These are phyloP conservation scores for Parazoanthus swiftii DNA, from an alignment of 92 coral and sea anemone species.

Conservation along the genomic window DNA sequence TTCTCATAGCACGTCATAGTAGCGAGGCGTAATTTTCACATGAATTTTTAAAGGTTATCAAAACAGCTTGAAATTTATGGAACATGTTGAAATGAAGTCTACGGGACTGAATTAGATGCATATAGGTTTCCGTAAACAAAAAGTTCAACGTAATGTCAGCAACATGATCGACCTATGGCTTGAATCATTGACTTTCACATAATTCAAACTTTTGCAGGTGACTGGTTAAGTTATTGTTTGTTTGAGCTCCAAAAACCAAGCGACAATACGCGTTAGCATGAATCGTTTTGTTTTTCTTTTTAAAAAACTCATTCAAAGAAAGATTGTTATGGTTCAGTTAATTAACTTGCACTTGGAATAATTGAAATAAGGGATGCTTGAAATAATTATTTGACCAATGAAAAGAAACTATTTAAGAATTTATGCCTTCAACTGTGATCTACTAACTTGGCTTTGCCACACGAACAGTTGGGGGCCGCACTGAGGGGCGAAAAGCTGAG, in stretches of 20 bases:
- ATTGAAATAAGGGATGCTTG: neutral
- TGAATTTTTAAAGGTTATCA: conserved; percentile 12
- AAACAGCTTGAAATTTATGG: neutral
- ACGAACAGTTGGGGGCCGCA: neutral
- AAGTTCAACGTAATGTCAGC: too few species aligned
- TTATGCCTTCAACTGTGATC: neutral
- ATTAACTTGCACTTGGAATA: conserved; percentile 10
- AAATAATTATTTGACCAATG: neutral
- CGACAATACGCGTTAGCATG: neutral
- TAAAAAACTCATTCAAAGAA: neutral
- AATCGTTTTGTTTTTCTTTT: neutral
- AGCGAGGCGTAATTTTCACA: neutral
- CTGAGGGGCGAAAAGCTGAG: neutral
- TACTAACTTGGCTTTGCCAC: neutral
- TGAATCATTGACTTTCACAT: too few species aligned
- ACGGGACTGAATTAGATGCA: too few species aligned
- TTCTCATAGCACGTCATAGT: neutral
- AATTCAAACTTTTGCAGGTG: neutral
- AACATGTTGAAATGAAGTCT: neutral
- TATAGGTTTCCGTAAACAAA: too few species aligned
- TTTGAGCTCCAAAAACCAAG: neutral
- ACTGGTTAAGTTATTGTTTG: neutral
- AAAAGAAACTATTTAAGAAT: conserved; percentile 15
- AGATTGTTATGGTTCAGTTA: conserved; percentile 4
- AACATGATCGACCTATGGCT: neutral